phyloP scores from a whole-genome alignment of 2,113 vertebrate species.

The Pelvicachromis taeniatus region DNA sequence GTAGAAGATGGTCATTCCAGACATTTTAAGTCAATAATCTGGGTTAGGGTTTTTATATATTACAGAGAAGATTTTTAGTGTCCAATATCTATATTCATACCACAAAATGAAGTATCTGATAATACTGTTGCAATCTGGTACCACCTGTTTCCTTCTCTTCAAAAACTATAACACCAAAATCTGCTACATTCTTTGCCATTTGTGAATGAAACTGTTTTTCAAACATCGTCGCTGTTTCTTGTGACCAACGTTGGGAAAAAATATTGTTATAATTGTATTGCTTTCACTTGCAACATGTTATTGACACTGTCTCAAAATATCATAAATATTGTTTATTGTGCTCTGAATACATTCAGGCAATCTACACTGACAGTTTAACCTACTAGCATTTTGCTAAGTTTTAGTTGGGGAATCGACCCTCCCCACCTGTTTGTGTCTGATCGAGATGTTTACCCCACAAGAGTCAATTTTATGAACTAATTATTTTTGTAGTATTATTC shows the following conservation, averaged over 20 bases:
- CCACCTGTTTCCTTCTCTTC: too few species aligned
- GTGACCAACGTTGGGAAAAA: not conserved
- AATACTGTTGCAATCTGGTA: not conserved
- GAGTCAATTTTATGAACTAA: not conserved
- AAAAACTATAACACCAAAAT: too few species aligned
- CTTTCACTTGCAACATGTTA: not conserved
- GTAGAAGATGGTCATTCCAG: constrained; percentile 50
- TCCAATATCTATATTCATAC: not conserved
- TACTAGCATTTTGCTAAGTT: not conserved
- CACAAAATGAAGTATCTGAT: not conserved
- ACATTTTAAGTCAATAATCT: not conserved
- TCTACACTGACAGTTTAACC: not conserved
- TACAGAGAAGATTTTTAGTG: not conserved
- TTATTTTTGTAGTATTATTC: not conserved
- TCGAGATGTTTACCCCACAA: not conserved
- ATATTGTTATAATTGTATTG: not conserved
- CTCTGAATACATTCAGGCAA: not conserved
- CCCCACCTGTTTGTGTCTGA: not conserved
- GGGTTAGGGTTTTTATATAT: not conserved
- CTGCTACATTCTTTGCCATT: not conserved
- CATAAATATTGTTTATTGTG: not conserved
- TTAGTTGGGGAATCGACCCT: not conserved
- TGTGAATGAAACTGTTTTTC: not conserved
- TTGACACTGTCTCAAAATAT: not conserved
- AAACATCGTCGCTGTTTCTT: not conserved